Base-by-base conservation (phyloP, 1,140 invertebrate genomes). In the Lasioglossum albipes region DNA sequence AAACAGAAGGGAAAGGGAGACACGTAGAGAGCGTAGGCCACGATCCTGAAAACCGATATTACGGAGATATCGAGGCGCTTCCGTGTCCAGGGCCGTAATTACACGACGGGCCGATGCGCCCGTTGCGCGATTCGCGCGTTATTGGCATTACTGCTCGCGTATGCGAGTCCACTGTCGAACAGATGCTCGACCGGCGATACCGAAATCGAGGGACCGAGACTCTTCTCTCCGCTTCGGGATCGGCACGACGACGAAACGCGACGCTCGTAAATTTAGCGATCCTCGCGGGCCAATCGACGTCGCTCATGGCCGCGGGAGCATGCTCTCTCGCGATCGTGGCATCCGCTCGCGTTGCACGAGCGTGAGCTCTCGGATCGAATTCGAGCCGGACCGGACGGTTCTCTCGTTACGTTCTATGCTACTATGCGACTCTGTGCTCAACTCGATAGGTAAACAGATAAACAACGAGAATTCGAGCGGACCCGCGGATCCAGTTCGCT, bases 11-110 rank as follows among this genome's bases (percentile, higher is more conserved):
- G 62, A 57, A 41, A 57, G 62, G 41, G 65, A 82, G 67, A 59
- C 7, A 18, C 75, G 61, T 36, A 57, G 70, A 69, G 62, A 76
- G 61, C 36, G 73, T 57, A 86, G 65, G 59, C 71, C 71, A 84
- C 70, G 81, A 87, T 87, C 78, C 71, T 78, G 82, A 81, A 87
- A 86, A 84, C 79, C 69, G 82, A 87, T 86, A 87, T 81, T 71
- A 77, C 75, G 64, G 70, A 73, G 72, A 86, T 82, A 78, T 81
- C 45, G 78, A 84, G 75, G 72, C 67, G 84, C 84, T 87, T 84
- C 85, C 84, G 82, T 84, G 82, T 84, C 75, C 82, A 84, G 71
- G 75, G 59, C 76, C 82, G 85, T 82, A 84, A 87, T 87, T 87
- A 86, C 75, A 83, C 76, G 70, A 62, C 70, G 64, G 54, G 52